A percentile compares a stretch with the other conserved stretches of the same genome.
Evolutionary conservation across 2,888 invertebrate species (phyloP).

Genomic region (Campoplex capitator): DNA sequence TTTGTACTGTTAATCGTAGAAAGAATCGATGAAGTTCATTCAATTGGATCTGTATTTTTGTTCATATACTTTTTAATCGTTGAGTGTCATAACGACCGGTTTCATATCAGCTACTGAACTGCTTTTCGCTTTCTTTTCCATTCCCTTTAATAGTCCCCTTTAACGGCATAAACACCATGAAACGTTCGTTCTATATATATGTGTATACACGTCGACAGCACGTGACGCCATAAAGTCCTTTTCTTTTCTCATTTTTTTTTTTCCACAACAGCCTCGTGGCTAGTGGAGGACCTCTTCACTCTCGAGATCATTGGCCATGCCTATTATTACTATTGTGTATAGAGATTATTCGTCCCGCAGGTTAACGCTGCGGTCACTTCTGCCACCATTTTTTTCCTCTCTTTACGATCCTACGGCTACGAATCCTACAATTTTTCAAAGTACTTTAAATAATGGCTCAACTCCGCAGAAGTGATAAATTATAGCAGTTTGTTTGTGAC

Average conservation of each 20-base stretch:
- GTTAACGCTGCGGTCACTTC: slow-evolving; percentile 40
- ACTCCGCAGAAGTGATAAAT: background rate
- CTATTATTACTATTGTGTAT: slow-evolving; percentile 45
- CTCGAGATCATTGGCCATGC: slow-evolving; percentile 28
- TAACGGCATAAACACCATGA: slow-evolving; percentile 62
- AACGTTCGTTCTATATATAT: slow-evolving; percentile 41
- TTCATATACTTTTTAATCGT: background rate
- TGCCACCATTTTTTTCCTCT: slow-evolving; percentile 22
- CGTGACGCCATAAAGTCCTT: slow-evolving; percentile 64
- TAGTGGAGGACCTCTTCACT: slow-evolving; percentile 30
- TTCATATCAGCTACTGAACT: slow-evolving; percentile 39
- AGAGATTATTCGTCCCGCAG: slow-evolving; percentile 24
- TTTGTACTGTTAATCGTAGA: background rate
- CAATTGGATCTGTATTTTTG: background rate
- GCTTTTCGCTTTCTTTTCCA: slow-evolving; percentile 57
- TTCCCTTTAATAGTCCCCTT: slow-evolving; percentile 68
- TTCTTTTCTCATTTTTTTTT: slow-evolving; percentile 32
- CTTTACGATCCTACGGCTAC: background rate
- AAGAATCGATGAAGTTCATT: background rate
- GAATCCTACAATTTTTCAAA: background rate
- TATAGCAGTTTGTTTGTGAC: background rate
- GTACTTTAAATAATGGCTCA: slow-evolving; percentile 8
- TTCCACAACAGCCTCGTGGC: slow-evolving; percentile 17
- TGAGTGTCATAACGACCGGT: background rate
- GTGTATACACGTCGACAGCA: slow-evolving; percentile 31